These are phyloP conservation scores for Orius laevigatus DNA, from an alignment of 1,140 invertebrate species.

Conservation along the genomic window DNA sequence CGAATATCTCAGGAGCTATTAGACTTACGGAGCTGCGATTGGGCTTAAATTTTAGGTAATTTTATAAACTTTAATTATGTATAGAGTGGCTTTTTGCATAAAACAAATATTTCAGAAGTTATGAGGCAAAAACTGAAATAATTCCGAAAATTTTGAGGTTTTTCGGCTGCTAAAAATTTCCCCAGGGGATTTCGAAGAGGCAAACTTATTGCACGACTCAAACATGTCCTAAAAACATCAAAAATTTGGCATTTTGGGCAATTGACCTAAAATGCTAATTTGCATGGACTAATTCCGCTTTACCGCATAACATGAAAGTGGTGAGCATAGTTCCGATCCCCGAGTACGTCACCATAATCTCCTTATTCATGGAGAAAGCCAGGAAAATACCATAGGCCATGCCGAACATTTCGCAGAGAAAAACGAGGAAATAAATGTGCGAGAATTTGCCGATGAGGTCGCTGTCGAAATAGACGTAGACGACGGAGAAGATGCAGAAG, in stretches of 20 bases:
- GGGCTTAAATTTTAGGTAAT: background rate
- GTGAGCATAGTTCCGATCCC: constrained; percentile 1
- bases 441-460: background rate
- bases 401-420: constrained; percentile 5
- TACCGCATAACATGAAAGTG: constrained; percentile 1
- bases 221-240: no score
- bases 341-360: background rate
- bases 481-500: background rate
- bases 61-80: no score
- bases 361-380: background rate
- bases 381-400: constrained; percentile 1
- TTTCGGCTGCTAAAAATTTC: no score
- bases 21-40: background rate
- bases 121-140: no score
- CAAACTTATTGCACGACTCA: no score
- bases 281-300: no score
- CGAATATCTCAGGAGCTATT: background rate
- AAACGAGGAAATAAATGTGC: background rate
- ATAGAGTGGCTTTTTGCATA: no score
- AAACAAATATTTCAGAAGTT: no score
- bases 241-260: no score
- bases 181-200: no score
- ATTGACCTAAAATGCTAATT: no score
- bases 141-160: no score
- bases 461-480: constrained; percentile 1